These are phyloP conservation scores for Dipus sagitta DNA, from an alignment of 2,797 vertebrate species.

Conservation along the genomic window DNA sequence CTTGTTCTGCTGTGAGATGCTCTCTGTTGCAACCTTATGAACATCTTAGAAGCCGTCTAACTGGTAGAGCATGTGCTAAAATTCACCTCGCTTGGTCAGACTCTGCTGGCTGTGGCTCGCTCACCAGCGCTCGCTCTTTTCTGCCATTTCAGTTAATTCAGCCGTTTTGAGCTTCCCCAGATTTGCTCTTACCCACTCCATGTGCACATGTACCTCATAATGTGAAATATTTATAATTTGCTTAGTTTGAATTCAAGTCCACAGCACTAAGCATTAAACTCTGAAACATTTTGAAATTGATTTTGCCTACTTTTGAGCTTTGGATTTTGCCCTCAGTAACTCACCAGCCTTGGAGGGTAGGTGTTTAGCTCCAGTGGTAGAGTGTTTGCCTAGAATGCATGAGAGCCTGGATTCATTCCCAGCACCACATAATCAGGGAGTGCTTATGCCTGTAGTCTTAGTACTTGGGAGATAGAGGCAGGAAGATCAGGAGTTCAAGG, in stretches of 20 bases:
- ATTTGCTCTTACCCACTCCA: background rate
- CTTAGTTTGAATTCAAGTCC: background rate
- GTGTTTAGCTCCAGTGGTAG: background rate
- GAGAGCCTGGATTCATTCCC: too few relatives aligned
- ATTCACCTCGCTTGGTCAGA: background rate
- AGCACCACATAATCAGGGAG: too few relatives aligned
- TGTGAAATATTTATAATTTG: background rate
- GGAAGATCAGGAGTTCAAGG: background rate
- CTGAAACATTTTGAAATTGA: background rate
- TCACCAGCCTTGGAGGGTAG: background rate
- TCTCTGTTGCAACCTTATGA: background rate
- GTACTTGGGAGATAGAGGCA: background rate
- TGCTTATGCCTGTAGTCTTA: background rate
- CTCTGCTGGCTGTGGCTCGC: background rate
- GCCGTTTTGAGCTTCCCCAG: background rate
- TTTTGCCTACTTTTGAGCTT: constrained; percentile 16
- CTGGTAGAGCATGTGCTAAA: background rate
- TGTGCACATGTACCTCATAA: too few relatives aligned
- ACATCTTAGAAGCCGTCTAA: background rate
- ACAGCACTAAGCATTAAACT: background rate
- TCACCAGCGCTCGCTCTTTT: background rate
- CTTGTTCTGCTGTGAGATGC: background rate
- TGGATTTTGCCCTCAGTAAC: background rate
- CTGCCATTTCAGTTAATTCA: background rate
- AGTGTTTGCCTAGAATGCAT: too few relatives aligned